These are phyloP conservation scores for Perithous albicinctus DNA, from an alignment of 2,888 invertebrate species.

Conservation along the genomic window DNA sequence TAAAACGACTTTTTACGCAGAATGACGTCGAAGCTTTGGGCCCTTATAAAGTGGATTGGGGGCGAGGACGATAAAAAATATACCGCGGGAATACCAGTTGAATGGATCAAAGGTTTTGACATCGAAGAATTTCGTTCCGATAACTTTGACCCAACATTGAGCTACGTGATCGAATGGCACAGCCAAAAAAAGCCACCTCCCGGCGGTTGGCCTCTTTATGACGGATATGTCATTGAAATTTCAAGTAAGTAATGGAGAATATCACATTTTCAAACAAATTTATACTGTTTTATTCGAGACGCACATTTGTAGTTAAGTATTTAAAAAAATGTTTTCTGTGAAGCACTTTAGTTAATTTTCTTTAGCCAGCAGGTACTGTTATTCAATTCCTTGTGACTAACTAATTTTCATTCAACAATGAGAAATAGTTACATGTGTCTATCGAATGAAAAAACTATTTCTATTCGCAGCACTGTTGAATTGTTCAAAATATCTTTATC, in stretches of 20 bases:
- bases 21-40: neutral
- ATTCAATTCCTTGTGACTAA: neutral
- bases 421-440: neutral
- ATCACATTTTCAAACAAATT: neutral
- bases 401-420: neutral
- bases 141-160: neutral
- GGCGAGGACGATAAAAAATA: neutral
- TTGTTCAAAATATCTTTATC: too few species aligned
- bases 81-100: neutral
- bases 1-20: neutral
- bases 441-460: too few species aligned
- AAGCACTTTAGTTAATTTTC: neutral
- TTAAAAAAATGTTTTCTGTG: neutral
- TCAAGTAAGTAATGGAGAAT: neutral
- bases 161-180: neutral
- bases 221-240: neutral
- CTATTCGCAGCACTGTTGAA: too few species aligned
- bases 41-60: neutral
- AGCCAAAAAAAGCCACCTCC: neutral
- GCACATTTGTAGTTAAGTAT: neutral
- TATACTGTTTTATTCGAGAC: neutral
- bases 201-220: neutral
- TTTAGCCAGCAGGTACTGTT: neutral
- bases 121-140: neutral
- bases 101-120: neutral